Evolutionary conservation across 2,113 vertebrate genomes (phyloP), one percentile per base, ranked within the genome.

Genomic region (Crypturellus undulatus): DNA sequence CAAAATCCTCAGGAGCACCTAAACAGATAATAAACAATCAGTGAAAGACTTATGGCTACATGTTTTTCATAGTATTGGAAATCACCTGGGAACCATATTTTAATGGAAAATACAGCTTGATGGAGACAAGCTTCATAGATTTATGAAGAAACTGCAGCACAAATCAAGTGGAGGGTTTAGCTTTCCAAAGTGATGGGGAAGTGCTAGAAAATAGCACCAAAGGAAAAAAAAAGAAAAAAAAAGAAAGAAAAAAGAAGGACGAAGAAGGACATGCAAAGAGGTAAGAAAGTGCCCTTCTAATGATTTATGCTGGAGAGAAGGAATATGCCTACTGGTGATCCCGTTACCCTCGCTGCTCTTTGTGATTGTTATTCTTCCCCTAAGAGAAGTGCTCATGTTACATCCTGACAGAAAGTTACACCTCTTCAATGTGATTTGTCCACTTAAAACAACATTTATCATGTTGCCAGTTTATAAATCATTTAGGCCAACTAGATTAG

Each of bases 81-180:
- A 98, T 98, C 98, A 98, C 98, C 98, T 79, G 87, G 96, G 95
- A 97, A 97, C 94, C 96, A 98, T 98, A 95, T 98, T 98, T 98
- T 98, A 98, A 98, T 97, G 96, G 98, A 97, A 98, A 99, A 98
- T 98, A 97, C 97, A 98, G 93, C 94, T 97, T 95, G 94, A 97
- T 96, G 97, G 96, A 95, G 95, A 96, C 97, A 92, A 96, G 94
- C 95, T 91, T 76, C 72, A 78, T 94, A 96, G 97, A 98, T 98
- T 98, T 98, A 98, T 98, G 96, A 98, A 97, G 94, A 96, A 97
- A 96, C 58, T 93, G 70, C 82, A 64, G 92, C 96, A 97, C 97
- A 98, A 98, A 98, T 98, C 98, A 98, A 91, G 43, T 62, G 78
- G 58, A 90, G 89, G 71, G 89, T 93, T 96, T 94, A 95, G 93